Base-by-base conservation (phyloP, 2,797 vertebrate species). In the Huso huso region DNA sequence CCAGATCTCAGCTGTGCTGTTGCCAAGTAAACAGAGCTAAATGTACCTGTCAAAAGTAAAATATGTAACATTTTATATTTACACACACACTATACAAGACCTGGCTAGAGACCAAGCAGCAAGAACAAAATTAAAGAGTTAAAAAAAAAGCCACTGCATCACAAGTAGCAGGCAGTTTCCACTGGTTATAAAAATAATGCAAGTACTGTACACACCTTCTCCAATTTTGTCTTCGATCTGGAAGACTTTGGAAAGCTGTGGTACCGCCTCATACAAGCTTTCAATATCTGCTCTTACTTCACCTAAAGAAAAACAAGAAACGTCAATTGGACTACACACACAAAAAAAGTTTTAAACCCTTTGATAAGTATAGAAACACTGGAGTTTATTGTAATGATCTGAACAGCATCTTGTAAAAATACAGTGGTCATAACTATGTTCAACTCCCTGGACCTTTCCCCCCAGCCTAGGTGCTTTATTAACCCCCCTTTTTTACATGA, bases 21-120 rank as follows among this genome's bases (percentile, higher is more conserved):
- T 49, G 93, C 97, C 81, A 98, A 83, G 80, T 96, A 99, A 73
- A 99, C 97, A 0, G 95, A 94, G 85, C 97, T 99, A 81, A 99
- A 99, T 0, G 97, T 99, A 71, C 97, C 97, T 99, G 69, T 61
- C 71, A 77, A 71, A 67, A 52, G 51, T 62, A 65, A 66, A 61
- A 51, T 66, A 76, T 67, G 11, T 70, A 67, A 68, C 57, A 55
- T 64, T 72, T 57, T 57, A 67, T 23, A 48, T 51, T 4, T 67
- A 48, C 62, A 63, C 63, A 67, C 66, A 60, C 50, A 67, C 77
- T 65, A 71, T 73, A 73, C 76, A 75, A 74, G 73, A 55, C 8
- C 23, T 63, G 51, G 70, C 7, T 70, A 37, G 37, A 37, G 37
- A 23, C 72, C 73, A 66, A 75, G 70, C 8, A 37, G 7, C 62